Evolutionary conservation across 92 coral and sea anemone genomes (phyloP), one percentile per base, ranked within the genome.

Genomic region (Meandrina meandrites): DNA sequence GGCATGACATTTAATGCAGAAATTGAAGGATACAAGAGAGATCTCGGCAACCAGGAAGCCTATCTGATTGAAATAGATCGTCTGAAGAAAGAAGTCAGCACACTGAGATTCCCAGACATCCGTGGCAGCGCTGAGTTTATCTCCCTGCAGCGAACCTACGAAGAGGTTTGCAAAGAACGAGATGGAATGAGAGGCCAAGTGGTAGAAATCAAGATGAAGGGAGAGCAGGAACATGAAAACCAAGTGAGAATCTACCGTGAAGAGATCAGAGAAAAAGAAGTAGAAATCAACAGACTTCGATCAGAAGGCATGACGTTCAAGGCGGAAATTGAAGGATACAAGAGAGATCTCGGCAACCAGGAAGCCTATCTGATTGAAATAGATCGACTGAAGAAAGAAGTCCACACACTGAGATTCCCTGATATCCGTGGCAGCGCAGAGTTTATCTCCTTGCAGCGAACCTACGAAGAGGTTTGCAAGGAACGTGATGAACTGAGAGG

Each of bases 171-270:
- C 75, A 66, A 51, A 4, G 91, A 88, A 22, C 56, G 91, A 30
- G 91, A 88, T 28, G 34, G 69, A n/a, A 42, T 88, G 75, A 86
- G 91, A 17, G 67, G 84, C 17, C 88, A 88, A 32, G 51, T 88
- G 4, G 47, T 76, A 22, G 91, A 88, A 12, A 42, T 77, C 8
- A 83, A 70, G 69, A 19, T 79, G 73, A 79, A 79, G 21, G 72
- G 48, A 31, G 83, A 79, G 14, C 83, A 79, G 15, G 34, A 57
- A 12, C 47, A 22, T 19, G 86, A 82, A 42, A 69, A 66, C 16
- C 77, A 82, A 71, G 31, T 67, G 27, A 45, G 1, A 32, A 68
- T 82, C 78, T 82, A 82, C 62, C 76, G 86, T 1, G 76, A 67
- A 16, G 62, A 60, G 36, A 60, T 58, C 34, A 67, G 75, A 80